phyloP scores from a whole-genome alignment of 2,797 vertebrate species.

The Menidia menidia region DNA sequence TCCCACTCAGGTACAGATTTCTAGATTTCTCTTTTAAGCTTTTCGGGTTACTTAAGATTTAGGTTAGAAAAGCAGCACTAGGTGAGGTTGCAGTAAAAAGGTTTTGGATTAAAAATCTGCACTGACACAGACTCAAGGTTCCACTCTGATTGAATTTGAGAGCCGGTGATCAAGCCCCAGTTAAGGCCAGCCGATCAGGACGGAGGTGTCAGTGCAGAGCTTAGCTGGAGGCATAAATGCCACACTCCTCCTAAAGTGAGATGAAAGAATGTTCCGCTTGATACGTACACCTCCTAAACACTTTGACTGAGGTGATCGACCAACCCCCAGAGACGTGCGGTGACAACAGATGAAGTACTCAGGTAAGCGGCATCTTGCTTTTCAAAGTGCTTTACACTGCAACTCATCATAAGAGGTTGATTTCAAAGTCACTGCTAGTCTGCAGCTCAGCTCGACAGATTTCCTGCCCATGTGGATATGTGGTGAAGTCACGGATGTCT shows the following conservation, averaged over 20 bases:
- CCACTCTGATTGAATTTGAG: slow-evolving; percentile 67
- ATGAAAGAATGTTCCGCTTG: slow-evolving; percentile 78
- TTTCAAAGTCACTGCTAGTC: slow-evolving; percentile 83
- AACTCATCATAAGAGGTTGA: slow-evolving; percentile 74
- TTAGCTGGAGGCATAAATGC: slow-evolving; percentile 63
- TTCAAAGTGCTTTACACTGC: slow-evolving; percentile 73
- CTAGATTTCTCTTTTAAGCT: slow-evolving; percentile 25
- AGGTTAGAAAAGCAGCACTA: slow-evolving; percentile 17
- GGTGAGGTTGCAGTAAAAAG: slow-evolving; percentile 21
- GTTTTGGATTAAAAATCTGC: slow-evolving; percentile 53
- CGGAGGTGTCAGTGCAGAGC: slow-evolving; percentile 62
- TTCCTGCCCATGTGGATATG: slow-evolving; percentile 81
- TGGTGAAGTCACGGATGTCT: slow-evolving; percentile 78
- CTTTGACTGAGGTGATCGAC: slow-evolving; percentile 75
- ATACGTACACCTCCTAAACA: slow-evolving; percentile 62
- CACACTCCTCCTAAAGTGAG: slow-evolving; percentile 68
- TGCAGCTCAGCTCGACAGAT: slow-evolving; percentile 77
- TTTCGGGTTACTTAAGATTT: slow-evolving; percentile 6
- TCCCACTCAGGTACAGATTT: slow-evolving; percentile 6
- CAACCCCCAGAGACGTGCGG: slow-evolving; percentile 55
- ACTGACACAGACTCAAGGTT: slow-evolving; percentile 54
- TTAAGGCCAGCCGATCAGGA: slow-evolving; percentile 70
- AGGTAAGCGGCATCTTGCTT: slow-evolving; percentile 71
- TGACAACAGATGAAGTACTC: slow-evolving; percentile 80
- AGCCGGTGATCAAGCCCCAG: slow-evolving; percentile 63